These are phyloP conservation scores for Nannobrachium achirus DNA, from an alignment of 2,113 vertebrate species.

Conservation along the genomic window DNA sequence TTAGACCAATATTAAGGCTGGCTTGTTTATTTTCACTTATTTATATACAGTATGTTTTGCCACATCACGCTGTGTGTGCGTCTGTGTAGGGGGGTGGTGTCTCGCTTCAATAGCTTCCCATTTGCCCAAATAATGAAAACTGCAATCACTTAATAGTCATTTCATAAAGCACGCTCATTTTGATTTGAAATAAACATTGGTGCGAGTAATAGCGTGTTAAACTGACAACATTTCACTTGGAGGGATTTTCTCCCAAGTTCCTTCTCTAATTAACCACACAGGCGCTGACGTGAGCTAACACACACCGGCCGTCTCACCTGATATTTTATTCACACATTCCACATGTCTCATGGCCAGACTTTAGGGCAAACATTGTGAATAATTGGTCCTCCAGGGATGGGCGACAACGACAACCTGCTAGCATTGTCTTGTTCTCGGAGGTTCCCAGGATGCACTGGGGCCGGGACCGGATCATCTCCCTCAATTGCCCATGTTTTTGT, in stretches of 20 bases:
- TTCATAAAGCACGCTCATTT: slow-evolving; percentile 10
- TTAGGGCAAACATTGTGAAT: slow-evolving; percentile 66
- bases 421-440: slow-evolving; percentile 38
- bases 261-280: neutral
- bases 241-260: neutral
- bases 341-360: slow-evolving; percentile 57
- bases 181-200: neutral
- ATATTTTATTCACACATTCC: slow-evolving; percentile 52
- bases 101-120: slow-evolving; percentile 6
- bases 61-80: too few species aligned
- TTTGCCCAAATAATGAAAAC: slow-evolving; percentile 13
- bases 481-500: slow-evolving; percentile 44
- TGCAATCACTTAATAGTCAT: neutral
- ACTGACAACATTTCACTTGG: slow-evolving; percentile 7
- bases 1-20: neutral
- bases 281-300: slow-evolving; percentile 19
- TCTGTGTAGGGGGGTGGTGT: too few species aligned
- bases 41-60: too few species aligned
- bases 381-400: slow-evolving; percentile 72
- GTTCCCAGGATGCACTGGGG: slow-evolving; percentile 38
- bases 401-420: slow-evolving; percentile 23
- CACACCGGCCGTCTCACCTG: slow-evolving; percentile 16
- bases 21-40: neutral
- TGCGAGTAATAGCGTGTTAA: slow-evolving; percentile 1
- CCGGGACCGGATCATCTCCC: slow-evolving; percentile 49